Conservation (phyloP, 2,888 invertebrate genomes). For the Drosophila borealis region DNA sequence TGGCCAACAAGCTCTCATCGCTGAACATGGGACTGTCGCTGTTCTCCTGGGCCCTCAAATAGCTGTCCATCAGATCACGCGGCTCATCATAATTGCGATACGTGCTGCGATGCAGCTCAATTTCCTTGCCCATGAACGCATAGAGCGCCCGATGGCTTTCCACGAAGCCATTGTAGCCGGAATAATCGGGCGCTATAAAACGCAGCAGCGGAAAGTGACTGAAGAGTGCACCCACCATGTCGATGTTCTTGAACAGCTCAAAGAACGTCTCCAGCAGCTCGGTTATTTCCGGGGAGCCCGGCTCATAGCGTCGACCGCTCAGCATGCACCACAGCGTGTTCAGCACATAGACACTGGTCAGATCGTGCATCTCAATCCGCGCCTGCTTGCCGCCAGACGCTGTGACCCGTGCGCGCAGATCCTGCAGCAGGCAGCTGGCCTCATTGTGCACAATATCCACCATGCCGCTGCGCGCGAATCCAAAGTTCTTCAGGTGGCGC, state of each 20-base stretch:
- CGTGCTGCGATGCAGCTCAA: slow-evolving; percentile 89
- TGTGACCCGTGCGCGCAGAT: slow-evolving; percentile 83
- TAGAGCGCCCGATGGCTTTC: slow-evolving; percentile 90
- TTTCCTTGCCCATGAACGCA: slow-evolving; percentile 89
- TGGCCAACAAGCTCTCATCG: slow-evolving; percentile 91
- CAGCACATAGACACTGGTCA: slow-evolving; percentile 91
- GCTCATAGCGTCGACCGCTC: slow-evolving; percentile 90
- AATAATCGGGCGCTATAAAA: slow-evolving; percentile 90
- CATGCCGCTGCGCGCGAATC: slow-evolving; percentile 92
- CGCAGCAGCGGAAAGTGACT: slow-evolving; percentile 91
- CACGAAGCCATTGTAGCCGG: slow-evolving; percentile 91
- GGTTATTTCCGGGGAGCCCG: slow-evolving; percentile 89
- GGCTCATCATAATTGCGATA: slow-evolving; percentile 87
- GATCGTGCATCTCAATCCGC: slow-evolving; percentile 89
- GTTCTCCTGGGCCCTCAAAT: slow-evolving; percentile 88
- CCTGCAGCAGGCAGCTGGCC: slow-evolving; percentile 88
- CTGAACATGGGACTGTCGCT: slow-evolving; percentile 86
- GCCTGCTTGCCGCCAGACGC: slow-evolving; percentile 85
- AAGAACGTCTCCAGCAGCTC: slow-evolving; percentile 89
- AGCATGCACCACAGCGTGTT: slow-evolving; percentile 94
- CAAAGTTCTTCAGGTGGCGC: slow-evolving; percentile 92
- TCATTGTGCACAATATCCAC: slow-evolving; percentile 90
- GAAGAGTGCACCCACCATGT: slow-evolving; percentile 93
- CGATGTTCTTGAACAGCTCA: slow-evolving; percentile 90
- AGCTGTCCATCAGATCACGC: slow-evolving; percentile 93